Evolutionary conservation across 2,888 invertebrate genomes (phyloP), one percentile per base, ranked within the genome.

Genomic region (Chloroclysta siterata): DNA sequence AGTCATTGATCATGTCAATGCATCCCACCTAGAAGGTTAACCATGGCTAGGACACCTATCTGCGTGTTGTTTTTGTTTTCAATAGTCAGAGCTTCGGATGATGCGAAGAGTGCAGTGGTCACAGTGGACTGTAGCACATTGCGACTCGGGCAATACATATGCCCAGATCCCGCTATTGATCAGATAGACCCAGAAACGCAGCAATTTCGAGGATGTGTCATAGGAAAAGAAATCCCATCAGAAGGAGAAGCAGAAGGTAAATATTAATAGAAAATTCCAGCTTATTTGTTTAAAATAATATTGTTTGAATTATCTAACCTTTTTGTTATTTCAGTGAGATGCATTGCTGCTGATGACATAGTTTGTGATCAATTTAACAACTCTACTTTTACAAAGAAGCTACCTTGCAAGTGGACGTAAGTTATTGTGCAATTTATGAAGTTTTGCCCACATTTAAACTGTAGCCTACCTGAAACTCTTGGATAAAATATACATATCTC

Each of bases 341-440:
- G 99, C 84, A 93, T 96, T 76, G 97, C 97, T 51, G 97, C 96
- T 3, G 96, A 96, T 67, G 96, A 96, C 8, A 95, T 99, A 54
- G 95, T 94, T 65, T 99, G 99, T 82, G 94, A 94, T 74, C 96
- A 96, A 85, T 95, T 96, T 0, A 95, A 95, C 59, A 97, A 96
- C 82, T 94, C 95, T 39, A 96, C 96, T 14, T 99, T 99, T 84
- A 95, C 94, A 57, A 96, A 94, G 78, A 96, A 97, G 75, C 93
- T 98, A 75, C 96, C 97, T 10, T 99, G 99, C 88, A 96, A 97
- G 93, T 99, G 98, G 97, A 99, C 98, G 97, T 98, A 94, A 95
- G 98, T 95, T 44, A 29, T 7, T 29, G n/a, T n/a, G 6, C 28
- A 44, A n/a, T 53, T n/a, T 52, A 11, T 17, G n/a, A n/a, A n/a